Conservation (phyloP, 2,113 vertebrate species). For the Xenotilapia flavipinnis region DNA sequence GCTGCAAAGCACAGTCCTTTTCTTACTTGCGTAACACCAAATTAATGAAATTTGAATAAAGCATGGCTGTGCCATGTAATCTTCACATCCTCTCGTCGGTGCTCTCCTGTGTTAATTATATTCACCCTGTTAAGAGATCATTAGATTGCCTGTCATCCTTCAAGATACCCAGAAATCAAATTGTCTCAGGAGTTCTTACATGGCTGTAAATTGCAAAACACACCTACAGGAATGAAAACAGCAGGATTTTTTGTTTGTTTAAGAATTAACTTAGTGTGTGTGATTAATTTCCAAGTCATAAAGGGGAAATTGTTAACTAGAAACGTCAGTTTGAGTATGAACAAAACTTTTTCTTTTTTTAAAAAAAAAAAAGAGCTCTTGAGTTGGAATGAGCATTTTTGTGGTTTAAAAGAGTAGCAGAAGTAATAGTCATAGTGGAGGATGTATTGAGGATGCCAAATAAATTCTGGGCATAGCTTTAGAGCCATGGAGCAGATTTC, state of each 20-base stretch:
- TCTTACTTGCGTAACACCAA: background rate
- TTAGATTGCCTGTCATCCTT: background rate
- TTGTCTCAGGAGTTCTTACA: background rate
- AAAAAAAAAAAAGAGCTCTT: background rate
- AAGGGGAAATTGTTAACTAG: background rate
- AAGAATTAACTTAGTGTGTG: background rate
- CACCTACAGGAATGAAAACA: background rate
- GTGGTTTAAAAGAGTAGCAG: background rate
- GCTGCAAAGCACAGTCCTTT: background rate
- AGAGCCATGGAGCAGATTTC: conserved; percentile 9
- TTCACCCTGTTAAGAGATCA: background rate
- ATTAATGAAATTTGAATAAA: background rate
- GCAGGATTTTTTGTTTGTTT: background rate
- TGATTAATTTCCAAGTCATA: background rate
- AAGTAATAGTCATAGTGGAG: background rate
- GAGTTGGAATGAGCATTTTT: background rate
- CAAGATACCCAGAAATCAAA: background rate
- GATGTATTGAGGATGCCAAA: background rate
- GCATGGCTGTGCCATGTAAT: background rate
- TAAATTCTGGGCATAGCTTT: background rate
- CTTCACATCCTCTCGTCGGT: background rate
- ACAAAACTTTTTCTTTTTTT: background rate
- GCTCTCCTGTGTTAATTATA: background rate
- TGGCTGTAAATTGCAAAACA: background rate
- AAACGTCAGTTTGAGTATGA: background rate